Evolutionary conservation across 2,797 vertebrate genomes (phyloP), one percentile per base, ranked within the genome.

Genomic region (Australoheros facetus): DNA sequence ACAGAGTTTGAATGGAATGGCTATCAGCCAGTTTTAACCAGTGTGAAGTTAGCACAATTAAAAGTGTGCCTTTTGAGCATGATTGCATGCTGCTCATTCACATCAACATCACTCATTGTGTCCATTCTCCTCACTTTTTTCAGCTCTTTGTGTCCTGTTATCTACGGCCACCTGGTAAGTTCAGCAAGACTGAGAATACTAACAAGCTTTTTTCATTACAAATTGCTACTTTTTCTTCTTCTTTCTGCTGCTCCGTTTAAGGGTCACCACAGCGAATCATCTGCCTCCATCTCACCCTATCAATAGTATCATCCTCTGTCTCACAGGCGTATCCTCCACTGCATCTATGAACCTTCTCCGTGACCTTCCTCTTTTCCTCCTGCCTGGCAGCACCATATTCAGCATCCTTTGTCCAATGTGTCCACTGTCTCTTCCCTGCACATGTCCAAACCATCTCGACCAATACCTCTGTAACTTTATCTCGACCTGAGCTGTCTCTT

Each of bases 121-220:
- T 42, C 6, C 37, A 34, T 54, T 75, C 11, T 56, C 28, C 37
- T 62, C 58, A 3, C 71, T 4, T 93, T 86, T 95, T 95, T 21
- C 95, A 99, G 98, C 91, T 99, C 98, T 7, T 96, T 99, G 81
- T 99, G 98, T 93, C 98, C 98, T 79, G 95, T 96, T 71, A 99
- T 99, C 92, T 99, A 98, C 58, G 98, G 98, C 74, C 98, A 99
- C 58, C 95, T 98, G 95, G 98, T 99, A 93, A 96, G 96, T 94
- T 56, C 14, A 5, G 0, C 14, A 54, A 69, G 23, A 48, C 17
- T 10, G 14, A 70, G 2, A 42, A 0, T 6, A 0, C 34, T 3
- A 34, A 39, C 19, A 53, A 4, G 4, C 54, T 71, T 75, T 71
- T 75, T 78, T 64, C 28, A 26, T 72, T n/a, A 32, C 53, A 7